These are phyloP conservation scores for Cervus canadensis DNA, from an alignment of 2,113 vertebrate species.

Conservation along the genomic window DNA sequence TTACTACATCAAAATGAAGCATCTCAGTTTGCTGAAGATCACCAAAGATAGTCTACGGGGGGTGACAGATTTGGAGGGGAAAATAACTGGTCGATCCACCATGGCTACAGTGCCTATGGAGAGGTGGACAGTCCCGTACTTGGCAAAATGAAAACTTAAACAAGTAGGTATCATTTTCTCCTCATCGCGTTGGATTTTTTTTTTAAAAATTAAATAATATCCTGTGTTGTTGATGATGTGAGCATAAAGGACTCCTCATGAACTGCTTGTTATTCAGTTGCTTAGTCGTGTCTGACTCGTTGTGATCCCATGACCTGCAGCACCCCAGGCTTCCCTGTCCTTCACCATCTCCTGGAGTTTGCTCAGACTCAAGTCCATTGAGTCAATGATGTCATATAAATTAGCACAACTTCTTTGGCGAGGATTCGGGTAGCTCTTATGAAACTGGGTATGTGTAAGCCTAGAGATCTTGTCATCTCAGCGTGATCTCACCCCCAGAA, in stretches of 20 bases:
- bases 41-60: neutral
- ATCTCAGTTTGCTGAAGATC: neutral
- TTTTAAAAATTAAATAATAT: neutral
- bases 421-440: too few relatives aligned
- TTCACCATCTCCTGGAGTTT: neutral
- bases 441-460: accelerated
- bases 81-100: accelerated
- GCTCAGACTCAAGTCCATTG: neutral
- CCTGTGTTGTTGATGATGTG: neutral
- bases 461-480: too few relatives aligned
- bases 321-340: neutral
- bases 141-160: neutral
- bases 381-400: neutral
- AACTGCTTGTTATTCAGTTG: neutral
- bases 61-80: neutral
- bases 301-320: neutral
- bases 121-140: neutral
- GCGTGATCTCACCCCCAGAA: neutral
- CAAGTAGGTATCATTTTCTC: neutral
- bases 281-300: neutral
- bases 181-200: neutral
- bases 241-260: accelerated
- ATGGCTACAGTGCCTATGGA: accelerated
- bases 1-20: neutral
- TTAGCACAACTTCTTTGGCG: neutral